phyloP scores from a whole-genome alignment of 2,797 vertebrate genomes.

The Eospalax fontanierii region DNA sequence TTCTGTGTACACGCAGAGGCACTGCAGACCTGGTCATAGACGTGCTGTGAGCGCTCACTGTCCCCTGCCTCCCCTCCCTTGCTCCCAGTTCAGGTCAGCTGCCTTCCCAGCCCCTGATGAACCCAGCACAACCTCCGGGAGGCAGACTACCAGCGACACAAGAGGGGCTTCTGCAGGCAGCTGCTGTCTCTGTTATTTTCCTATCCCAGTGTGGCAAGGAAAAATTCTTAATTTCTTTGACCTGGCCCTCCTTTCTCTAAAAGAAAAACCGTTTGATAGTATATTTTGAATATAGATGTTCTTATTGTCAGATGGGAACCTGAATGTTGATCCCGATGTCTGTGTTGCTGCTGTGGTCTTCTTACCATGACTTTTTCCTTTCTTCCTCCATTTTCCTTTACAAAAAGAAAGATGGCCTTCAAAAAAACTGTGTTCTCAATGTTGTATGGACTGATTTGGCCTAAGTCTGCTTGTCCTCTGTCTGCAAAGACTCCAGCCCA shows the following conservation, averaged over 20 bases:
- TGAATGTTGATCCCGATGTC: constrained; percentile 70
- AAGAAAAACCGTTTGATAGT: constrained; percentile 91
- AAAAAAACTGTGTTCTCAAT: constrained; percentile 72
- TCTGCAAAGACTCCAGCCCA: constrained; percentile 62
- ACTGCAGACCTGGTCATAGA: not conserved
- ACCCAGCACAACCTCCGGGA: not conserved
- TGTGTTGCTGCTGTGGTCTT: constrained; percentile 74
- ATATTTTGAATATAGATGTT: constrained; percentile 92
- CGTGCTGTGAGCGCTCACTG: not conserved
- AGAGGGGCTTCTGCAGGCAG: not conserved
- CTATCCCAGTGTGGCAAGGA: not conserved
- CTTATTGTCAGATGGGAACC: constrained; percentile 70
- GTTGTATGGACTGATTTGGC: constrained; percentile 42
- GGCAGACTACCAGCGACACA: not conserved
- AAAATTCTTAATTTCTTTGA: constrained; percentile 61
- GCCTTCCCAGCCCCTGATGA: not conserved
- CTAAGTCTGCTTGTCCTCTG: constrained; percentile 51
- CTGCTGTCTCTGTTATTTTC: not conserved
- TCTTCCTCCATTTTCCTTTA: constrained; percentile 47
- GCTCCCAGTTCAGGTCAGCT: not conserved
- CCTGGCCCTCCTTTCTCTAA: constrained; percentile 84
- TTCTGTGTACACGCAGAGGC: not conserved
- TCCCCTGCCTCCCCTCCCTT: not conserved
- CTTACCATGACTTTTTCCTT: constrained; percentile 50
- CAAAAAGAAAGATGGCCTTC: constrained; percentile 75